phyloP scores from a whole-genome alignment of 1,140 invertebrate genomes.

The Tigriopus japonicus region DNA sequence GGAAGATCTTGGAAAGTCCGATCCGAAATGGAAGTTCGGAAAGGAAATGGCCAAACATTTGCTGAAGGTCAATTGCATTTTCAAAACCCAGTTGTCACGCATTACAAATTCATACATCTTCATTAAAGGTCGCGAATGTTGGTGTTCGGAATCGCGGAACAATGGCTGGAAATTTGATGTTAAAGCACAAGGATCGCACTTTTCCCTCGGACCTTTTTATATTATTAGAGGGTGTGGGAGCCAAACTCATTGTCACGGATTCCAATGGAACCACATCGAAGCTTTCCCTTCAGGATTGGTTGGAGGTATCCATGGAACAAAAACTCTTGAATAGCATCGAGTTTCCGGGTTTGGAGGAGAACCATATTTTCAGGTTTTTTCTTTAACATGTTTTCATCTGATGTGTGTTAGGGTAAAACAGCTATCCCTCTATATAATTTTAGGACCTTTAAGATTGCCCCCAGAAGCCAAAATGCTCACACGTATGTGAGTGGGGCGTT shows the following conservation, averaged over 20 bases:
- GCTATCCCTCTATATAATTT: no score
- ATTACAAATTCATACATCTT: neutral
- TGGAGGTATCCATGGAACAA: no score
- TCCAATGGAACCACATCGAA: neutral
- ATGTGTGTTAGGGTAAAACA: no score
- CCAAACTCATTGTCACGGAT: constrained; percentile 34
- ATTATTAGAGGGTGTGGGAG: constrained; percentile 43
- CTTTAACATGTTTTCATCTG: neutral
- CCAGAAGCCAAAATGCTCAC: constrained; percentile 57
- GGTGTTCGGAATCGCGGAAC: constrained; percentile 29
- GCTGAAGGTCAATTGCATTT: neutral
- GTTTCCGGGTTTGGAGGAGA: neutral
- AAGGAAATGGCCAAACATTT: neutral
- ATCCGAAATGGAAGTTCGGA: neutral
- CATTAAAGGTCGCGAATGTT: constrained; percentile 15
- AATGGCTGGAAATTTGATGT: constrained; percentile 54
- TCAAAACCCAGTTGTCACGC: neutral
- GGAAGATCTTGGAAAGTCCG: neutral
- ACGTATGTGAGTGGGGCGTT: constrained; percentile 65
- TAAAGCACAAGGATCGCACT: constrained; percentile 44
- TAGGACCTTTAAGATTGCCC: constrained; percentile 42
- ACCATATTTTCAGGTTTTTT: neutral
- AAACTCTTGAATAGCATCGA: constrained; percentile 14
- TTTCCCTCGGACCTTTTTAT: constrained; percentile 59
- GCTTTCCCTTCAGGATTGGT: no score